A percentile compares a stretch with the other conserved stretches of the same genome.
These are phyloP conservation scores for Ichneumoninae sp. DNA, from an alignment of 2,888 invertebrate genomes.

Conservation along the genomic window DNA sequence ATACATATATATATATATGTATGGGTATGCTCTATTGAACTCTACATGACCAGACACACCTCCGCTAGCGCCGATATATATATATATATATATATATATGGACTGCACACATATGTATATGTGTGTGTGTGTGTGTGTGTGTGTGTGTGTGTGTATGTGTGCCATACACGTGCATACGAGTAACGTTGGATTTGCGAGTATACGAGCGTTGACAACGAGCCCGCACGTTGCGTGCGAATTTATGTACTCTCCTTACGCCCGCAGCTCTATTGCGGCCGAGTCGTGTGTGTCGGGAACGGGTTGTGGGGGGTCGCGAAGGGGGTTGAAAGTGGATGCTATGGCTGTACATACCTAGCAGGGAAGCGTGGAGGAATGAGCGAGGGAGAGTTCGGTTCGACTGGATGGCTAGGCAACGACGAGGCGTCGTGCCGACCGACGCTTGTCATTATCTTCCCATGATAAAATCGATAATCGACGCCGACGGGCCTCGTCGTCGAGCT, in stretches of 20 bases:
- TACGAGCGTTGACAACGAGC: slow-evolving; percentile 44
- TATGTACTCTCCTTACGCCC: slow-evolving; percentile 44
- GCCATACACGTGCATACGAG: not conserved
- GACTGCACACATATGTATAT: not conserved
- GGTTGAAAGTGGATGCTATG: slow-evolving; percentile 4
- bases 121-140: not conserved
- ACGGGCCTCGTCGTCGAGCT: slow-evolving; percentile 59
- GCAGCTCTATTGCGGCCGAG: slow-evolving; percentile 26
- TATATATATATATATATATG: not conserved
- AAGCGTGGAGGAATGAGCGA: slow-evolving; percentile 1
- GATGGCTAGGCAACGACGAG: slow-evolving; percentile 62
- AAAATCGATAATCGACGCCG: slow-evolving; percentile 78
- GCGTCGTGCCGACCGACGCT: slow-evolving; percentile 73
- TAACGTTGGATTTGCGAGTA: slow-evolving; percentile 22
- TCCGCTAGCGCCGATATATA: too few species aligned
- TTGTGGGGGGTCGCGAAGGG: not conserved
- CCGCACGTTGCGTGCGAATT: slow-evolving; percentile 49
- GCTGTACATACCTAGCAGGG: slow-evolving; percentile 1
- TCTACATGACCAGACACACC: too few species aligned
- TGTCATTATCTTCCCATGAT: slow-evolving; percentile 77
- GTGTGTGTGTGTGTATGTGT: not conserved
- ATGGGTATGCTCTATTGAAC: too few species aligned
- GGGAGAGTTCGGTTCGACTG: slow-evolving; percentile 18
- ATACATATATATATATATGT: too few species aligned
- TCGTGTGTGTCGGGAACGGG: slow-evolving; percentile 25